These are phyloP conservation scores for Sebastes oblongus DNA, from an alignment of 2,797 vertebrate genomes.

Conservation along the genomic window DNA sequence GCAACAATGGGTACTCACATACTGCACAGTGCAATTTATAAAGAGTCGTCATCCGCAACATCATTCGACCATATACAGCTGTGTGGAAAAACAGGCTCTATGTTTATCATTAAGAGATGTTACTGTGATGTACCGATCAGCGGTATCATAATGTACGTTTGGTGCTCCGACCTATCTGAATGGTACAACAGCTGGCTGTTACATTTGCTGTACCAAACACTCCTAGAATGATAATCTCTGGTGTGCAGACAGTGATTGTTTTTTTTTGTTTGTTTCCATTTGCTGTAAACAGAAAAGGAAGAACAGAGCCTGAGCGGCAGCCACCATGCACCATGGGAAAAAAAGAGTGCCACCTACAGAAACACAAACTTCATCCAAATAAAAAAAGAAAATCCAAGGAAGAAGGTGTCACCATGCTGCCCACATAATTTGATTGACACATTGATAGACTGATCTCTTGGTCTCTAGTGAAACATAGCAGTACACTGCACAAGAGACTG, in stretches of 20 bases:
- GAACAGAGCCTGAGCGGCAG: neutral
- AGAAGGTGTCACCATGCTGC: constrained; percentile 7
- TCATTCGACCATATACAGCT: constrained; percentile 20
- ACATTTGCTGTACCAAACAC: neutral
- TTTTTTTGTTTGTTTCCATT: neutral
- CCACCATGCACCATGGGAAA: constrained; percentile 14
- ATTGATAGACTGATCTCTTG: neutral
- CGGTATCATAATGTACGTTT: neutral
- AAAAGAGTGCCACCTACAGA: constrained; percentile 13
- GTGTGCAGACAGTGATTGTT: neutral
- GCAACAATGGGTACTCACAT: constrained; percentile 56
- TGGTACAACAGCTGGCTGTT: neutral
- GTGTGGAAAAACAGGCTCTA: neutral
- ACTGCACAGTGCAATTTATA: constrained; percentile 46
- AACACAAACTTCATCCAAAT: constrained; percentile 19
- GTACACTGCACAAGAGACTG: neutral
- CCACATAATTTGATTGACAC: constrained; percentile 44
- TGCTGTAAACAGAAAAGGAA: constrained; percentile 5
- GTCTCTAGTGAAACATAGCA: neutral
- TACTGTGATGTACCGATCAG: neutral
- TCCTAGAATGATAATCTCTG: neutral
- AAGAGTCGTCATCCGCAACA: constrained; percentile 32
- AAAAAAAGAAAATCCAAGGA: neutral
- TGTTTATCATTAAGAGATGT: neutral
- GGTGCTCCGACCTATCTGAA: neutral